Percentiles rank a stretch among this genome's conserved stretches.
phyloP scores from a whole-genome alignment of 2,113 vertebrate genomes.

The Malurus alboscapulatus region DNA sequence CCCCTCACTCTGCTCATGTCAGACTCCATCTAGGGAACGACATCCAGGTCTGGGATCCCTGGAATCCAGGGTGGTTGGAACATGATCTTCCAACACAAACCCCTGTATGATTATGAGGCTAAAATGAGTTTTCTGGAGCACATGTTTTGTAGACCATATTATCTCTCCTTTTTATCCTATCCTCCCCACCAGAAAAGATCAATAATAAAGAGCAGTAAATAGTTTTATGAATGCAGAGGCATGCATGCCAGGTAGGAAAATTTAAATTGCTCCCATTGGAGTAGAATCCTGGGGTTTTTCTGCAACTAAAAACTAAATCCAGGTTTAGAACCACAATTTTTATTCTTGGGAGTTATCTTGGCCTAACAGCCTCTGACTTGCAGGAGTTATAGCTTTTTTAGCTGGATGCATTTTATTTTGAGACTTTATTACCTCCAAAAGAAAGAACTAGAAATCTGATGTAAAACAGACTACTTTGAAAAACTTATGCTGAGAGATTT shows the following conservation, averaged over 20 bases:
- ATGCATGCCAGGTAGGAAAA: neutral
- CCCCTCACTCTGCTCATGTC: neutral
- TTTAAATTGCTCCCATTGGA: neutral
- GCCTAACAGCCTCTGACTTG: neutral
- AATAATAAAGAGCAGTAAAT: neutral
- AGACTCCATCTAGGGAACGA: neutral
- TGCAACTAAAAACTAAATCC: neutral
- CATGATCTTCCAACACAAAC: neutral
- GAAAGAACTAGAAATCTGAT: neutral
- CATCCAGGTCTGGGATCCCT: neutral
- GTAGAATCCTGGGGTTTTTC: neutral
- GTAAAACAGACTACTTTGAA: neutral
- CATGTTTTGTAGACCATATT: neutral
- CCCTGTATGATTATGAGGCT: accelerated
- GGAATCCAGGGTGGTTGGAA: neutral
- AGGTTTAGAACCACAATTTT: neutral
- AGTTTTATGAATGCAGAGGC: neutral
- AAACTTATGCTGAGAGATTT: neutral
- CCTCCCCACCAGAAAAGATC: accelerated
- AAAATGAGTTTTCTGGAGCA: neutral
- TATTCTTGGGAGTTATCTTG: neutral
- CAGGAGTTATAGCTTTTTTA: neutral
- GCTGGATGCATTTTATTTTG: neutral
- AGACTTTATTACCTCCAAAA: neutral
- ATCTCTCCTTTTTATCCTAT: accelerated